Base-by-base conservation (phyloP, 2,113 vertebrate genomes). In the Trogon surrucura region DNA sequence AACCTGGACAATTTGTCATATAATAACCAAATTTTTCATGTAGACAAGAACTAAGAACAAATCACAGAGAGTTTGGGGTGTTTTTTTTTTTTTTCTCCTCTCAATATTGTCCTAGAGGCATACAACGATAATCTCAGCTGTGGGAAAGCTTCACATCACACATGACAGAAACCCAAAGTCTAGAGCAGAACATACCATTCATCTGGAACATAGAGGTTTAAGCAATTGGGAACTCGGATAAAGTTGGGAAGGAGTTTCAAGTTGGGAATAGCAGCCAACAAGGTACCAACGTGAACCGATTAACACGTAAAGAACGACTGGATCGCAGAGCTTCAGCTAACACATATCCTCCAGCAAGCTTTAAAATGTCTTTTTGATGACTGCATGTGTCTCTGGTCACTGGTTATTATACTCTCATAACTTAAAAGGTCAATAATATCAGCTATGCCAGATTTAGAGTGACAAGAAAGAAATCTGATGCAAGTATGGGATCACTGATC, bases 291-390 rank as follows among this genome's bases (percentile, higher is more conserved):
- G 65, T 96, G 96, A 98, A 97, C 83, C 90, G 82, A 97, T 97
- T 96, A 97, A 98, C 97, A 97, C 18, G 74, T 96, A 97, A 98
- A 98, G 97, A 97, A 92, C 32, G 61, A 97, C 87, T 95, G 51
- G 86, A 95, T 96, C 32, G 64, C 79, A 95, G 87, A 93, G 89
- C 90, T 96, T 91, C 85, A 97, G 92, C 96, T 97, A 97, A 97
- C 94, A 95, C 45, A 45, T 94, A 92, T 96, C 97, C 95, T 95
- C 94, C 91, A 96, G 93, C 94, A 95, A 95, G 84, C 91, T 97
- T 97, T 95, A 97, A 97, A 98, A 97, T 93, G 94, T 92, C 97
- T 97, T 97, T 97, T 92, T 97, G 97, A 94, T 96, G 95, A 95
- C 94, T 88, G 96, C 88, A 85, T 92, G 96, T 97, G 94, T 97